These are phyloP conservation scores for Porites rus DNA, from an alignment of 92 coral and sea anemone genomes.

Conservation along the genomic window DNA sequence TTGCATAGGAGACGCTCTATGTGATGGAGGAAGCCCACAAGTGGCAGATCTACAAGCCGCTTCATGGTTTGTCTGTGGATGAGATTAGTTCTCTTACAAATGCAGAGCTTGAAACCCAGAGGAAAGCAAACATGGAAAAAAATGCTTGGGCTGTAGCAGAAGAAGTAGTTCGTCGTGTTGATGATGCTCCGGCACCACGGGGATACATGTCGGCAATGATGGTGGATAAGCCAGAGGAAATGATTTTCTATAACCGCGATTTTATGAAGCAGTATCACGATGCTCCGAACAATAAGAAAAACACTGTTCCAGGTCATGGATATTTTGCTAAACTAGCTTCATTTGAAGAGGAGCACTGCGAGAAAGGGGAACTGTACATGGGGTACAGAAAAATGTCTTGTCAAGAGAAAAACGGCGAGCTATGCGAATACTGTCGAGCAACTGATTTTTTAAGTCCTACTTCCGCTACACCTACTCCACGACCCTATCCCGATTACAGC, in stretches of 20 bases:
- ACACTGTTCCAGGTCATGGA: constrained; percentile 55
- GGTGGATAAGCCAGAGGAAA: constrained; percentile 50
- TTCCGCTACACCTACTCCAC: background rate
- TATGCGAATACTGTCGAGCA: constrained; percentile 54
- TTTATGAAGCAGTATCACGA: constrained; percentile 52
- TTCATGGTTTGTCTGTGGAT: constrained; percentile 56
- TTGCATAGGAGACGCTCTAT: constrained; percentile 52
- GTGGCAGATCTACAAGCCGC: constrained; percentile 46
- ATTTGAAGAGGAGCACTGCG: constrained; percentile 52
- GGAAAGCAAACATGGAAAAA: constrained; percentile 56
- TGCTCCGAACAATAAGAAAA: constrained; percentile 47
- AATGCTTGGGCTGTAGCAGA: constrained; percentile 68
- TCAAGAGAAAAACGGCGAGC: constrained; percentile 53
- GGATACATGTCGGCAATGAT: constrained; percentile 56
- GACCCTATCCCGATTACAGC: constrained; percentile 52
- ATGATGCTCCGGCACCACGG: constrained; percentile 64
- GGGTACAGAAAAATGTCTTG: constrained; percentile 56
- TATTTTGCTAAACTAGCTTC: constrained; percentile 55
- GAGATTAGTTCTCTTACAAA: constrained; percentile 39
- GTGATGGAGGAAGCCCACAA: constrained; percentile 56
- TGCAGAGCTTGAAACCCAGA: constrained; percentile 50
- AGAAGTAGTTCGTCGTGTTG: constrained; percentile 59
- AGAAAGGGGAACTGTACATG: constrained; percentile 27
- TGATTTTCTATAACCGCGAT: constrained; percentile 53
- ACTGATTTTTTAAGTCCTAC: constrained; percentile 47